These are phyloP conservation scores for Catostomus latipinnis DNA, from an alignment of 2,797 vertebrate species.

Conservation along the genomic window DNA sequence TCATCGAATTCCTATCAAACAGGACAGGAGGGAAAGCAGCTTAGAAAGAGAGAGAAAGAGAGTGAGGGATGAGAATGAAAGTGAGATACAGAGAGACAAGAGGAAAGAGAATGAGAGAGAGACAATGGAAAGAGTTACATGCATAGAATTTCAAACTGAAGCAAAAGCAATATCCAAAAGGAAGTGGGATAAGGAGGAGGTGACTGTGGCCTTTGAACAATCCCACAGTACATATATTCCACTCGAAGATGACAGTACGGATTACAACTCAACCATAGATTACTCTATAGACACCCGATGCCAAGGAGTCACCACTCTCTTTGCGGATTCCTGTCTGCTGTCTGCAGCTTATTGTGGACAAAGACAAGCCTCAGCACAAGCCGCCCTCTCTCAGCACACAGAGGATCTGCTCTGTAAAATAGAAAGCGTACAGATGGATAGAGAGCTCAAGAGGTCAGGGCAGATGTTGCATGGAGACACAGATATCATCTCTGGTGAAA, in stretches of 20 bases:
- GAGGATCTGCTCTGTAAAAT: conserved; percentile 69
- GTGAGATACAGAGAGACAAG: conserved; percentile 22
- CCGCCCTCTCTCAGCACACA: conserved; percentile 63
- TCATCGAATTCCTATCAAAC: conserved; percentile 68
- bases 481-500: not conserved
- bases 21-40: conserved; percentile 63
- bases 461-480: not conserved
- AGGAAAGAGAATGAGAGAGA: conserved; percentile 45
- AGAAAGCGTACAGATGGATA: conserved; percentile 54
- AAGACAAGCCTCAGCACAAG: conserved; percentile 48
- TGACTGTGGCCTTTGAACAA: conserved; percentile 26
- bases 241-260: conserved; percentile 18
- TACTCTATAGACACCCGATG: not conserved
- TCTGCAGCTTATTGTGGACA: not conserved
- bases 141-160: conserved; percentile 34
- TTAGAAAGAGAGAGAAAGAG: conserved; percentile 40
- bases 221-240: not conserved
- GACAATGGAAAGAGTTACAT: conserved; percentile 21
- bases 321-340: conserved; percentile 55
- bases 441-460: not conserved
- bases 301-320: conserved; percentile 62
- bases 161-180: conserved; percentile 48
- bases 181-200: conserved; percentile 37
- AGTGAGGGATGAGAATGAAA: conserved; percentile 30
- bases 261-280: not conserved